phyloP scores from a whole-genome alignment of 2,797 vertebrate species.

The Telmatherina bonti region DNA sequence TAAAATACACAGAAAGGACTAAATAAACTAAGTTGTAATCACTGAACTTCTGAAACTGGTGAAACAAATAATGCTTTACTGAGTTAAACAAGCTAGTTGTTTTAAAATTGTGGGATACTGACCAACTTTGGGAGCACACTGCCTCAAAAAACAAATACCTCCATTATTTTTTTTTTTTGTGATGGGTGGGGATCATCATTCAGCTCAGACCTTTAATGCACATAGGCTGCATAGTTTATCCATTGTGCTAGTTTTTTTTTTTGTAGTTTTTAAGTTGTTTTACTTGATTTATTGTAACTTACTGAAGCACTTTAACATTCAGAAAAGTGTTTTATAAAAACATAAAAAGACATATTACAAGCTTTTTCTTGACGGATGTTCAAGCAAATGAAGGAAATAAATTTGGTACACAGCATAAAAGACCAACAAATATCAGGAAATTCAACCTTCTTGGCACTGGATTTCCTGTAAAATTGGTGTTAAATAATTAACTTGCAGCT shows the following conservation, averaged over 20 bases:
- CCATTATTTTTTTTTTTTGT: too few relatives aligned
- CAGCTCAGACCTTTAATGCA: too few relatives aligned
- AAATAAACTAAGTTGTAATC: not conserved
- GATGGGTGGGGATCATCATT: too few relatives aligned
- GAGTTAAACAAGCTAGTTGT: not conserved
- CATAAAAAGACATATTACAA: not conserved
- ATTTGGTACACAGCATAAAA: not conserved
- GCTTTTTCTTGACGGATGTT: not conserved
- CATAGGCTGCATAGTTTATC: too few relatives aligned
- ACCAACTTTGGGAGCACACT: too few relatives aligned
- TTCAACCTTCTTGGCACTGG: not conserved
- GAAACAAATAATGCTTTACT: too few relatives aligned
- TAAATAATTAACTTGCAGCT: not conserved
- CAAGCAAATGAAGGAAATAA: not conserved
- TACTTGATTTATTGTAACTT: not conserved
- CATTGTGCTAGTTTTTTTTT: too few relatives aligned
- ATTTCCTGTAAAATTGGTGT: not conserved
- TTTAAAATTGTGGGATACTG: not conserved
- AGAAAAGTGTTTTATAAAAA: not conserved
- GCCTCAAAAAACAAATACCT: too few relatives aligned
- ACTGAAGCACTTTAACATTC: too few relatives aligned
- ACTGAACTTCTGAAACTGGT: not conserved
- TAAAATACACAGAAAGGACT: not conserved
- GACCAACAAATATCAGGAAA: not conserved
- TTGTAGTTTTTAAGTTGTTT: not conserved